Evolutionary conservation across 1,140 invertebrate species (phyloP).

Genomic region (Apis dorsata): DNA sequence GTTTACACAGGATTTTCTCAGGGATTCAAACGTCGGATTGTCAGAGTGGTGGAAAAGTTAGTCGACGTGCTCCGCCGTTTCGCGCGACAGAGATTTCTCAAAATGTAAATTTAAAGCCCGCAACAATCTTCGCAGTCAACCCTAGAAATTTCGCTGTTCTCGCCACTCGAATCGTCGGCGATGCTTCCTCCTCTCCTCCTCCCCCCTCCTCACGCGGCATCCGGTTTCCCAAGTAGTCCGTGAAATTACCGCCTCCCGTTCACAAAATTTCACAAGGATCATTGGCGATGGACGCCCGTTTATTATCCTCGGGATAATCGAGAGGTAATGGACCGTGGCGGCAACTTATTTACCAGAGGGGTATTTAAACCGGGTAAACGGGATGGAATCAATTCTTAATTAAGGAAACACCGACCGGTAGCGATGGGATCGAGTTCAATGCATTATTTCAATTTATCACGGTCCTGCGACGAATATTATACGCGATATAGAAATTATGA

Average conservation of each 20-base stretch:
- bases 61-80: constrained; percentile 56
- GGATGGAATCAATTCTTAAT: neutral
- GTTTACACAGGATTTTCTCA: constrained; percentile 62
- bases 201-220: neutral
- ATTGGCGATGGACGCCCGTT: too few species aligned
- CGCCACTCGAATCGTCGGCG: neutral
- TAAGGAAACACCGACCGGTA: neutral
- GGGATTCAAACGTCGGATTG: constrained; percentile 61
- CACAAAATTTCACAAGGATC: neutral
- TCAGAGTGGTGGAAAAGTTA: constrained; percentile 61
- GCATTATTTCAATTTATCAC: too few species aligned
- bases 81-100: constrained; percentile 61
- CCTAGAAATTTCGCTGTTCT: constrained; percentile 48
- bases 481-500: too few species aligned
- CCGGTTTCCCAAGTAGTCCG: neutral
- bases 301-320: neutral
- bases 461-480: too few species aligned
- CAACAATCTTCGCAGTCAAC: constrained; percentile 23
- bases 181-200: too few species aligned
- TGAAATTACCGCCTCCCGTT: neutral
- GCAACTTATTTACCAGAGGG: neutral
- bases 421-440: too few species aligned
- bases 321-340: neutral
- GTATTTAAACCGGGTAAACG: too few species aligned
- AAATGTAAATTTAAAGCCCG: constrained; percentile 64